These are phyloP conservation scores for Ceratitis capitata DNA, from an alignment of 1,140 invertebrate species.

Conservation along the genomic window DNA sequence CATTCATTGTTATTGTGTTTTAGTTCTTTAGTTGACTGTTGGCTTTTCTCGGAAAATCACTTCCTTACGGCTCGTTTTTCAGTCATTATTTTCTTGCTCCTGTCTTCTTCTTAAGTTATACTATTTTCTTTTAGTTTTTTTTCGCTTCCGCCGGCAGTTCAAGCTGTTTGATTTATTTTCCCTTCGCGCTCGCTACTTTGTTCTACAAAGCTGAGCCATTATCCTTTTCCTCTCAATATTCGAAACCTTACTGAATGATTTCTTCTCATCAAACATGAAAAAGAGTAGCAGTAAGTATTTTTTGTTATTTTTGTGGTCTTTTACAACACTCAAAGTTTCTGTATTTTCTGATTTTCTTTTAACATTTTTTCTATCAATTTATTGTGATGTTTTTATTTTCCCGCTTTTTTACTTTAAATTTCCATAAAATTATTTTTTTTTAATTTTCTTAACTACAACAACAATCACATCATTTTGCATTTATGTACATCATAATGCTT, in stretches of 20 bases:
- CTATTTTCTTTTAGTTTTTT: neutral
- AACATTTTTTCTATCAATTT: neutral
- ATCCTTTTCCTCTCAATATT: neutral
- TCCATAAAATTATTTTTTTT: too few relatives aligned
- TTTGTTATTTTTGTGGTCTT: neutral
- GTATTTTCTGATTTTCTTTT: neutral
- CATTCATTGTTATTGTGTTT: too few relatives aligned
- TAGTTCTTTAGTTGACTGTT: neutral
- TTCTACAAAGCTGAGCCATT: neutral
- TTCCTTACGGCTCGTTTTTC: too few relatives aligned
- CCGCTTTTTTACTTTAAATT: too few relatives aligned
- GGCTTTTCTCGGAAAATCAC: neutral
- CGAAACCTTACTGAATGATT: neutral
- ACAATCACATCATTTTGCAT: neutral
- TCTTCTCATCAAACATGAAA: neutral
- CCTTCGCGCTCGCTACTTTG: neutral
- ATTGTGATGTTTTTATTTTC: too few relatives aligned
- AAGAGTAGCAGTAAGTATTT: neutral
- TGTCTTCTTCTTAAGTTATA: neutral
- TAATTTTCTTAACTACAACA: neutral
- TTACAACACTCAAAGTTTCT: neutral
- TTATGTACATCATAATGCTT: constrained; percentile 14
- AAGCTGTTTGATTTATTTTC: neutral
- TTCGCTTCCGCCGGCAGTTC: neutral
- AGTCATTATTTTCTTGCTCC: too few relatives aligned